Evolutionary conservation across 2,113 vertebrate species (phyloP).

Genomic region (Protomyctophum bolini): DNA sequence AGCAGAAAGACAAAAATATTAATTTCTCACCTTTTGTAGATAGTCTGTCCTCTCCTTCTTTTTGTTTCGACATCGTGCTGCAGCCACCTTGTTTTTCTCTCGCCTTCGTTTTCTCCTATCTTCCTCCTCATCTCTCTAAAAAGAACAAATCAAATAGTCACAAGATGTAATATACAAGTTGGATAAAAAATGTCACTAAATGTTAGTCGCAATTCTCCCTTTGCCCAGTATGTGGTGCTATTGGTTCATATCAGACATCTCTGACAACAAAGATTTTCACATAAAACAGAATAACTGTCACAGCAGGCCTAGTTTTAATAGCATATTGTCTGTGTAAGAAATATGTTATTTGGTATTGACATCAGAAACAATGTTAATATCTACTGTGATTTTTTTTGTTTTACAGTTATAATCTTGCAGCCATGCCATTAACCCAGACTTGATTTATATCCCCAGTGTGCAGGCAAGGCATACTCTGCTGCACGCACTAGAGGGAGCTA

Average conservation of each 20-base stretch:
- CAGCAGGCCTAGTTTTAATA: no score
- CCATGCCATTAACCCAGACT: no score
- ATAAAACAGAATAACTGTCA: neutral
- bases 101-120: constrained; percentile 93
- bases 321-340: neutral
- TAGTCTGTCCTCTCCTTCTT: constrained; percentile 97
- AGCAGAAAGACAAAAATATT: no score
- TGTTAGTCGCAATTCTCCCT: neutral
- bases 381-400: no score
- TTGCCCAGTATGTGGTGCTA: constrained; percentile 62
- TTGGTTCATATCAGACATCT: constrained; percentile 30
- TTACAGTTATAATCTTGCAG: no score
- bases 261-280: neutral
- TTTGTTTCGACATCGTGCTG: constrained; percentile 96
- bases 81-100: constrained; percentile 98
- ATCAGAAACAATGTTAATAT: no score
- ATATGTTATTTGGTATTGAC: neutral
- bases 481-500: no score
- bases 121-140: constrained; percentile 91
- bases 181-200: neutral
- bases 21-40: constrained; percentile 86
- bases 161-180: neutral
- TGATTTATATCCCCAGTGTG: no score
- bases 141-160: neutral
- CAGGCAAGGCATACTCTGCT: no score